Percentiles rank a stretch among this genome's conserved stretches.
Conservation (phyloP, 2,888 invertebrate genomes). For the Drosophila recens region DNA sequence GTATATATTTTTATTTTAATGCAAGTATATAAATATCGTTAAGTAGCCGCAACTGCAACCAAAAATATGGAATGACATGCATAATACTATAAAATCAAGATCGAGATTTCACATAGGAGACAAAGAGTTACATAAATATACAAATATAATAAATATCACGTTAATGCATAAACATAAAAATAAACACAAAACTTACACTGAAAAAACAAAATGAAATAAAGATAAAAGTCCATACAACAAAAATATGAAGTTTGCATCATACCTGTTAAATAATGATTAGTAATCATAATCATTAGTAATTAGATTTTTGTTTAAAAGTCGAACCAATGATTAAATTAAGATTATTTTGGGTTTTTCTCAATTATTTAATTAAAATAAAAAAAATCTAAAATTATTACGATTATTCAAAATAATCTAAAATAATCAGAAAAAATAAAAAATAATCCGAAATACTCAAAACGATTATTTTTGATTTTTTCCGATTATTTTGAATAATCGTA, state of each 20-base stretch:
- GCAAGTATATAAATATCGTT: constrained; percentile 50
- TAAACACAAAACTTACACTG: constrained; percentile 20
- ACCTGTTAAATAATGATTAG: too few species aligned
- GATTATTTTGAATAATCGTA: too few species aligned
- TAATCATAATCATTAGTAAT: too few species aligned
- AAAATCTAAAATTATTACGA: too few species aligned
- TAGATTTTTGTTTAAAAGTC: too few species aligned
- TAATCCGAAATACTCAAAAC: too few species aligned
- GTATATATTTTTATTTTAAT: constrained; percentile 61
- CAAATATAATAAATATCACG: constrained; percentile 66
- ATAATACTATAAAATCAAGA: constrained; percentile 66
- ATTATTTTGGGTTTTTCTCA: too few species aligned
- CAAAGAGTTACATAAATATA: constrained; percentile 42
- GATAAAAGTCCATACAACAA: constrained; percentile 14
- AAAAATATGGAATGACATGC: constrained; percentile 61
- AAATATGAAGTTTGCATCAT: constrained; percentile 15
- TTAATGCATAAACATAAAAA: constrained; percentile 50
- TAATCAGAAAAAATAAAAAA: too few species aligned
- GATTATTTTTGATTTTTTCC: too few species aligned
- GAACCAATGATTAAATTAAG: too few species aligned
- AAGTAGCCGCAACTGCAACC: constrained; percentile 32
- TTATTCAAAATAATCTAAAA: too few species aligned
- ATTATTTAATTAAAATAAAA: too few species aligned
- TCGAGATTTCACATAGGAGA: constrained; percentile 57
- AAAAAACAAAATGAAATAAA: constrained; percentile 23